A percentile compares a stretch with the other conserved stretches of the same genome.
Evolutionary conservation across 2,888 invertebrate genomes (phyloP).

Genomic region (Zaprionus lineosus): DNA sequence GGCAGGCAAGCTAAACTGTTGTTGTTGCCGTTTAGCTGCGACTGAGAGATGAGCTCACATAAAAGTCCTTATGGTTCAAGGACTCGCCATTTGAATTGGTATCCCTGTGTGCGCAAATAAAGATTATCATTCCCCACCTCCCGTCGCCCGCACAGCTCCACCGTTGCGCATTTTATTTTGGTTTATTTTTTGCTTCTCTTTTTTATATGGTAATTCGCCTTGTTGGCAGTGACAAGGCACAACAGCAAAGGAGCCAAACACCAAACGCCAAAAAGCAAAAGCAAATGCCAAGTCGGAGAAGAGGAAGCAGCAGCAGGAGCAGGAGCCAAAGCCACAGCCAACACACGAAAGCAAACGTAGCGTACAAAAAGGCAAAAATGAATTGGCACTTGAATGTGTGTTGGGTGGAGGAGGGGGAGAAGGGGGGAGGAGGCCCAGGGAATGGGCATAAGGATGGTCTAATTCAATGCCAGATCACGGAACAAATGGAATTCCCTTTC

Average conservation of each 20-base stretch:
- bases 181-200: too few relatives aligned
- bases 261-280: not conserved
- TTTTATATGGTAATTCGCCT: conserved; percentile 70
- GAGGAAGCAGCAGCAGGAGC: conserved; percentile 1
- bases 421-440: not conserved
- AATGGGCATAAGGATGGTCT: conserved; percentile 14
- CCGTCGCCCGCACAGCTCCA: conserved; percentile 18
- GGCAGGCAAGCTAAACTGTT: too few relatives aligned
- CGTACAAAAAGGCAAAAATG: conserved; percentile 49
- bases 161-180: conserved; percentile 67
- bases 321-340: conserved; percentile 18
- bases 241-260: conserved; percentile 3
- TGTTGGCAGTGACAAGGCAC: conserved; percentile 29
- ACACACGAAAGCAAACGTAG: conserved; percentile 19
- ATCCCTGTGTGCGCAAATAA: conserved; percentile 51
- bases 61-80: conserved; percentile 66
- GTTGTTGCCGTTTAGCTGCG: not conserved
- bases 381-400: conserved; percentile 49
- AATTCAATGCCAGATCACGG: conserved; percentile 61
- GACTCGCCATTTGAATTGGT: conserved; percentile 63
- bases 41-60: conserved; percentile 8
- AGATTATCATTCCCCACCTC: conserved; percentile 68
- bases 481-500: conserved; percentile 32
- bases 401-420: too few relatives aligned
- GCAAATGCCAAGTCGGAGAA: not conserved